These are phyloP conservation scores for Ceyx melanurus DNA, from an alignment of 2,113 vertebrate genomes.

Conservation along the genomic window DNA sequence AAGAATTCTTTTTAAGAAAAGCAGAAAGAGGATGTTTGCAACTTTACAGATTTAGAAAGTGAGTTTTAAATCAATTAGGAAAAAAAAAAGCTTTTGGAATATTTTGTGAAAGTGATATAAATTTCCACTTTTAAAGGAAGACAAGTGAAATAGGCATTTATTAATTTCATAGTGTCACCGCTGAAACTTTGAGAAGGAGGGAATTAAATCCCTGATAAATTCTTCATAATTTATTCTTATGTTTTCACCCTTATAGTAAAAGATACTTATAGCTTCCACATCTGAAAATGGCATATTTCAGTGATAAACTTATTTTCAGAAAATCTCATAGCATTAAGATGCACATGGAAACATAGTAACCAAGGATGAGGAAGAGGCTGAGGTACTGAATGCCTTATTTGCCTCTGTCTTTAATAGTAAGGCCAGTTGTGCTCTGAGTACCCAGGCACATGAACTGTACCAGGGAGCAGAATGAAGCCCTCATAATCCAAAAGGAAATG, in stretches of 20 bases:
- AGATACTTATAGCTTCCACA: neutral
- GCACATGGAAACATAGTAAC: neutral
- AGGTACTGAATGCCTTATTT: neutral
- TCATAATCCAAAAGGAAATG: no score
- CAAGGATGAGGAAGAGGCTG: neutral
- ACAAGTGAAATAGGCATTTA: neutral
- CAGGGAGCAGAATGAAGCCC: neutral
- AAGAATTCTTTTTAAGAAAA: slow-evolving; percentile 46
- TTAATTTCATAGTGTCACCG: neutral
- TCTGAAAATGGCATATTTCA: neutral
- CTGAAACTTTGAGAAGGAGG: neutral
- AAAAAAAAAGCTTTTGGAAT: neutral
- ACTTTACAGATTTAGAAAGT: slow-evolving; percentile 43
- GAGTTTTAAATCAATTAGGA: slow-evolving; percentile 11
- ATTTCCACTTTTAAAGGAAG: slow-evolving; percentile 1
- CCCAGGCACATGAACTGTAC: neutral
- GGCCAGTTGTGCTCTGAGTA: neutral
- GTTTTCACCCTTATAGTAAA: neutral
- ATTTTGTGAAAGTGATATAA: slow-evolving; percentile 32
- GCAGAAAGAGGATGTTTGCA: slow-evolving; percentile 41
- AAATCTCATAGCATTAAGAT: neutral
- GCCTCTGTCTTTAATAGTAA: neutral
- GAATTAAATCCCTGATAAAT: neutral
- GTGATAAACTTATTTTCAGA: neutral
- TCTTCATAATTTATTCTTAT: neutral